These are phyloP conservation scores for Acronicta alni DNA, from an alignment of 2,888 invertebrate genomes.

Conservation along the genomic window DNA sequence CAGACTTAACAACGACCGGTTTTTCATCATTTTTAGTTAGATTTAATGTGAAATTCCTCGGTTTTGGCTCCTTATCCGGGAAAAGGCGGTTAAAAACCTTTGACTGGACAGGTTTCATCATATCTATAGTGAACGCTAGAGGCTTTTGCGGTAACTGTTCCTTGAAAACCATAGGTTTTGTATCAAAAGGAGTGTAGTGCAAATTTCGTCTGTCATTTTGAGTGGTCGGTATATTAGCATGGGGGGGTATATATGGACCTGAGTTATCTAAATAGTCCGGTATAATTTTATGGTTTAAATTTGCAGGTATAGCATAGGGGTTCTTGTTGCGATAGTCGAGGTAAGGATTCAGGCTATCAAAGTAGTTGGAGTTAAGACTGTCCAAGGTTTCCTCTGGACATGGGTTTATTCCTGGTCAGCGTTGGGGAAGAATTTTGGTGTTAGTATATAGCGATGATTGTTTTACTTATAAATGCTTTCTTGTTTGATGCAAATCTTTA, in stretches of 20 bases:
- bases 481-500: neutral
- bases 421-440: slow-evolving; percentile 63
- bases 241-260: slow-evolving; percentile 82
- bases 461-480: slow-evolving; percentile 46
- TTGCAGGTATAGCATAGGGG: slow-evolving; percentile 87
- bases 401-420: slow-evolving; percentile 80
- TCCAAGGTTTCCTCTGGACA: slow-evolving; percentile 80
- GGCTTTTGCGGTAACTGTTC: slow-evolving; percentile 76
- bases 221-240: slow-evolving; percentile 70
- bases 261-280: slow-evolving; percentile 76
- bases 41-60: slow-evolving; percentile 82
- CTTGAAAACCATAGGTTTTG: slow-evolving; percentile 76
- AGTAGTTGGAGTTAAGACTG: slow-evolving; percentile 81
- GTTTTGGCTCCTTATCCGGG: slow-evolving; percentile 75
- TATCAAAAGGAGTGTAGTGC: slow-evolving; percentile 68
- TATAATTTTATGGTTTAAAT: slow-evolving; percentile 78
- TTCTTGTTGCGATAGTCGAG: slow-evolving; percentile 82
- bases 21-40: slow-evolving; percentile 76
- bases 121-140: slow-evolving; percentile 78
- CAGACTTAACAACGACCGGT: slow-evolving; percentile 74
- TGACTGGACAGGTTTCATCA: slow-evolving; percentile 74
- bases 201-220: slow-evolving; percentile 66
- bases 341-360: slow-evolving; percentile 82
- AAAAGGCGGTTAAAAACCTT: slow-evolving; percentile 85
- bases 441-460: slow-evolving; percentile 59